phyloP scores from a whole-genome alignment of 2,888 invertebrate genomes.

The Mythimna albipuncta region DNA sequence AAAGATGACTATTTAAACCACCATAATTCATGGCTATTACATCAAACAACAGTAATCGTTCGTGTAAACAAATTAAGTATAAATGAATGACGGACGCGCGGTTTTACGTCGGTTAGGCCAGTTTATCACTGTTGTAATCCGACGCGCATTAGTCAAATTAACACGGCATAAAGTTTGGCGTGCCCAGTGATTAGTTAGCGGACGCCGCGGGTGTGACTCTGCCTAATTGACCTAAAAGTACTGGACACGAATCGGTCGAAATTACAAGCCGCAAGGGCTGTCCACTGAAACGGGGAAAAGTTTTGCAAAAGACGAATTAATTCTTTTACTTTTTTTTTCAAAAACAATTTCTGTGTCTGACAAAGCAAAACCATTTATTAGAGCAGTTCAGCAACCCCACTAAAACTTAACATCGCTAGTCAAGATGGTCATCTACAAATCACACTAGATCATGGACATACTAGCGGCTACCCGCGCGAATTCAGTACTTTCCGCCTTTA shows the following conservation, averaged over 20 bases:
- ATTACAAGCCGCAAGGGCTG: constrained; percentile 84
- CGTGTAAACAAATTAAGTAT: constrained; percentile 75
- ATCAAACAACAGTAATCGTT: constrained; percentile 68
- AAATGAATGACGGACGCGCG: constrained; percentile 77
- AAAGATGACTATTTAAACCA: constrained; percentile 30
- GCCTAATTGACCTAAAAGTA: constrained; percentile 91
- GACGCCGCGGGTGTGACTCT: constrained; percentile 85
- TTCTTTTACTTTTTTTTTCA: background rate
- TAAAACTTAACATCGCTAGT: no score
- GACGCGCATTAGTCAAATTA: constrained; percentile 90
- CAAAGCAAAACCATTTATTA: no score
- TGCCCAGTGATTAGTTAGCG: constrained; percentile 87
- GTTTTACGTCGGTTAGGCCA: constrained; percentile 74
- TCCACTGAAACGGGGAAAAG: constrained; percentile 41
- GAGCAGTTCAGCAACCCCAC: no score
- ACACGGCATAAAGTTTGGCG: constrained; percentile 89
- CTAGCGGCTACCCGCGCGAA: no score
- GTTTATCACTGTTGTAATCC: constrained; percentile 84
- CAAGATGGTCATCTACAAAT: no score
- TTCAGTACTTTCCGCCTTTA: no score
- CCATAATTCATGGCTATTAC: constrained; percentile 49
- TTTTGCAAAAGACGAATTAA: constrained; percentile 1
- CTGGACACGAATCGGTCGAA: constrained; percentile 89
- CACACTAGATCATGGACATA: no score
- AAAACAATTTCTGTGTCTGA: background rate